Percentiles rank a stretch among this genome's conserved stretches.
These are phyloP conservation scores for Nebria salina DNA, from an alignment of 2,888 invertebrate species.

Conservation along the genomic window DNA sequence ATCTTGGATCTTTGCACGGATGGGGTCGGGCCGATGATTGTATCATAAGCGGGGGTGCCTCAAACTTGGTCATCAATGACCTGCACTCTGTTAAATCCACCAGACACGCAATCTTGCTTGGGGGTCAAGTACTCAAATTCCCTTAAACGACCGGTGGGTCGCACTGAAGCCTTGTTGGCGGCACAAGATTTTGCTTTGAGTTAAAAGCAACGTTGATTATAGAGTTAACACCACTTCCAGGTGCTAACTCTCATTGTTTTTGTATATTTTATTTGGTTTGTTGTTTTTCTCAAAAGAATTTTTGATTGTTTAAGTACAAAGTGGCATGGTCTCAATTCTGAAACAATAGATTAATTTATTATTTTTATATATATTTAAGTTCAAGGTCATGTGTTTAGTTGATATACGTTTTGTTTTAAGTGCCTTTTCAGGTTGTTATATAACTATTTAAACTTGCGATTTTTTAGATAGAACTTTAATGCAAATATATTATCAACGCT, in stretches of 20 bases:
- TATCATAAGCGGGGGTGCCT: conserved; percentile 66
- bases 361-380: no score
- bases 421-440: no score
- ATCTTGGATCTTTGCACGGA: conserved; percentile 68
- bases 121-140: neutral
- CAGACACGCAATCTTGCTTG: conserved; percentile 15
- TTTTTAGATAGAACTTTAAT: no score
- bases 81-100: conserved; percentile 53
- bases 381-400: no score
- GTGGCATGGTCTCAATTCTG: neutral
- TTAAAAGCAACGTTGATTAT: neutral
- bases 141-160: conserved; percentile 2
- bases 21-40: conserved; percentile 66
- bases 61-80: conserved; percentile 69
- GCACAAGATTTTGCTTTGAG: neutral
- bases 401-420: no score
- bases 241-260: neutral
- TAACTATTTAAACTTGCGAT: no score
- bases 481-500: no score
- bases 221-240: neutral
- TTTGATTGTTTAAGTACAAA: neutral
- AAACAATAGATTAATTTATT: neutral
- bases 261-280: neutral
- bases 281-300: neutral
- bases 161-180: conserved; percentile 2